phyloP scores from a whole-genome alignment of 2,888 invertebrate species.

The Drosophila borealis region DNA sequence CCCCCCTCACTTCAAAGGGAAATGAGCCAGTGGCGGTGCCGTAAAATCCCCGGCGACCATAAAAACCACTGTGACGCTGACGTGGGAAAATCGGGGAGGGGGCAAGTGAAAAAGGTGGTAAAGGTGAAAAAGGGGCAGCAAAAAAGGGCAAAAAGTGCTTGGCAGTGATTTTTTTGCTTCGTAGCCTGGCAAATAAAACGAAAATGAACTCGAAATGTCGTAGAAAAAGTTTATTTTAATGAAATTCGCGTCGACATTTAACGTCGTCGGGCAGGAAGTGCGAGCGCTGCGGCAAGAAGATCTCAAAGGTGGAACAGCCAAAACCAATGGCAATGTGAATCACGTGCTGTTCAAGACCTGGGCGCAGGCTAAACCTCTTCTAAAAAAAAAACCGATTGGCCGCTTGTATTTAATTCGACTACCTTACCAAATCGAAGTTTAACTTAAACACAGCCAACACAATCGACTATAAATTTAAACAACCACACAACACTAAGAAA shows the following conservation, averaged over 20 bases:
- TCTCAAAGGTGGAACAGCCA: conserved; percentile 15
- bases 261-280: conserved; percentile 44
- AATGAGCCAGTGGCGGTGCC: conserved; percentile 70
- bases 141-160: conserved; percentile 69
- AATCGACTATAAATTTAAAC: conserved; percentile 22
- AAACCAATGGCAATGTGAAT: conserved; percentile 13
- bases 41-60: conserved; percentile 74
- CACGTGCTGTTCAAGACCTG: conserved; percentile 22
- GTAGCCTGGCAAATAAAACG: conserved; percentile 68
- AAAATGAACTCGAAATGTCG: conserved; percentile 75
- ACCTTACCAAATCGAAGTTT: conserved; percentile 21
- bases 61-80: conserved; percentile 62
- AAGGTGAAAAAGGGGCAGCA: conserved; percentile 31
- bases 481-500: conserved; percentile 12
- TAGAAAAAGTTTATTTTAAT: conserved; percentile 79
- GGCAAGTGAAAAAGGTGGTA: conserved; percentile 12
- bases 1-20: conserved; percentile 44
- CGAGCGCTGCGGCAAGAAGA: background rate
- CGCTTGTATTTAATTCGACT: conserved; percentile 32
- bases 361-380: background rate
- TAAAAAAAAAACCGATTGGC: conserved; percentile 14
- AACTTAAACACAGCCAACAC: conserved; percentile 11
- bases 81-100: conserved; percentile 26
- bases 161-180: conserved; percentile 65
- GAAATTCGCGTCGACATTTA: conserved; percentile 80